These are phyloP conservation scores for Rattus norvegicus DNA, from an alignment of 2,113 vertebrate species.

Conservation along the genomic window DNA sequence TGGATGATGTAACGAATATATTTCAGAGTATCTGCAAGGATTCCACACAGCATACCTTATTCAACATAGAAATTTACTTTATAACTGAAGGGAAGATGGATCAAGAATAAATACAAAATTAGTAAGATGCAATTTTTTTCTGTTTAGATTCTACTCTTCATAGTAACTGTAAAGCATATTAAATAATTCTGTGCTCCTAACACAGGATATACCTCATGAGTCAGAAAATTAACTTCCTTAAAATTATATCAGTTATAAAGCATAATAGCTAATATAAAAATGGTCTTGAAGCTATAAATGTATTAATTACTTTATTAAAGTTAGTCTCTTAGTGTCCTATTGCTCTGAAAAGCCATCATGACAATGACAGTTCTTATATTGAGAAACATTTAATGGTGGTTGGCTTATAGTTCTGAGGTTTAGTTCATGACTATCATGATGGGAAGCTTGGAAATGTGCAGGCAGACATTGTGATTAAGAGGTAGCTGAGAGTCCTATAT, in stretches of 20 bases:
- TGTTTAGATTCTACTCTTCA: neutral
- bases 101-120: neutral
- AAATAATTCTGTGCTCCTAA: neutral
- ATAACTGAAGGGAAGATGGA: neutral
- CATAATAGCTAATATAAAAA: neutral
- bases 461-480: neutral
- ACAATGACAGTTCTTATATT: neutral
- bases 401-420: neutral
- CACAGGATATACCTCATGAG: neutral
- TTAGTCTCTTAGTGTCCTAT: neutral
- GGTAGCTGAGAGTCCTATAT: neutral
- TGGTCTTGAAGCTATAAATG: neutral
- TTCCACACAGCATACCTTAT: neutral
- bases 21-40: neutral
- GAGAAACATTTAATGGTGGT: neutral
- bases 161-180: neutral
- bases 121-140: neutral
- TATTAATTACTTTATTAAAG: neutral
- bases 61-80: constrained; percentile 8
- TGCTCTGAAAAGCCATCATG: neutral
- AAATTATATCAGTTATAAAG: neutral
- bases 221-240: neutral
- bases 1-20: neutral
- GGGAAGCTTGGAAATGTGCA: neutral
- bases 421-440: neutral